Evolutionary conservation across 2,888 invertebrate genomes (phyloP).

Genomic region (Drosophila histrio): DNA sequence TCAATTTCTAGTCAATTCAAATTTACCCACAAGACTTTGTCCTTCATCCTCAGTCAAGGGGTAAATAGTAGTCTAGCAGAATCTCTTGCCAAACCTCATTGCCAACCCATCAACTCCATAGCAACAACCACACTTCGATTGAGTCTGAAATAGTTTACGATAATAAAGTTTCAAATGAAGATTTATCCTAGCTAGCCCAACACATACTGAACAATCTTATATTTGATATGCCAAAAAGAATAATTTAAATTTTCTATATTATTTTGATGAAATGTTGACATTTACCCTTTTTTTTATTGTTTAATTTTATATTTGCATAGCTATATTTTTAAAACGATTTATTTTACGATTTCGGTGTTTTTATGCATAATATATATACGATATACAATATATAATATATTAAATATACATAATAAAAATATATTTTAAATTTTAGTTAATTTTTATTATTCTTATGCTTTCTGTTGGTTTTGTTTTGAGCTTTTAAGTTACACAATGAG

Average conservation of each 20-base stretch:
- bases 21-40: constrained; percentile 38
- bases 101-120: background rate
- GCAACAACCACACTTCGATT: constrained; percentile 5
- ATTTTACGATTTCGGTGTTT: constrained; percentile 59
- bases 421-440: constrained; percentile 56
- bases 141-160: constrained; percentile 2
- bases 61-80: constrained; percentile 10
- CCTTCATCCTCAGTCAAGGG: constrained; percentile 10
- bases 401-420: constrained; percentile 30
- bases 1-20: constrained; percentile 59
- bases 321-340: constrained; percentile 48
- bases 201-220: constrained; percentile 41
- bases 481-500: constrained; percentile 28
- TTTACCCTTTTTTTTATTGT: constrained; percentile 23
- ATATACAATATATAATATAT: constrained; percentile 56
- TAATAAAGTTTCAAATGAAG: background rate
- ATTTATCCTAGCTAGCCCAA: constrained; percentile 9
- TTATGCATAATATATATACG: constrained; percentile 51
- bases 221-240: constrained; percentile 31
- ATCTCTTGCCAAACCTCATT: constrained; percentile 37
- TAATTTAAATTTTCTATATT: constrained; percentile 29
- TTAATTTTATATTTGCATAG: constrained; percentile 32
- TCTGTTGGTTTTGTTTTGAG: constrained; percentile 44
- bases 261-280: constrained; percentile 40
- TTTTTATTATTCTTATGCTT: constrained; percentile 15